Conservation (phyloP, 2,888 invertebrate species). For the Ophion costatus region DNA sequence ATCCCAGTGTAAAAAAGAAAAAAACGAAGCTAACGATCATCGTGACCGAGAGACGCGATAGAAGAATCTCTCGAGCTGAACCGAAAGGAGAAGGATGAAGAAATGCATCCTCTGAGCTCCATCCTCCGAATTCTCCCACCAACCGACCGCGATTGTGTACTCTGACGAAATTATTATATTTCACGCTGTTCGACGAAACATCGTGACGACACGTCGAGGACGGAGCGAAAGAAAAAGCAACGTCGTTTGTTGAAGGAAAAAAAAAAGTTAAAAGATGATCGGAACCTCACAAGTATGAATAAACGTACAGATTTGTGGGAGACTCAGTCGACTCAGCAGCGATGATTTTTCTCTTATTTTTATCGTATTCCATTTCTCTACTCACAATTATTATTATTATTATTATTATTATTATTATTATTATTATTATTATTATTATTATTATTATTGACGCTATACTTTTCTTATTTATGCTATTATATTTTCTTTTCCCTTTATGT, state of each 20-base stretch:
- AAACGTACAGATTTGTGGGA: constrained; percentile 36
- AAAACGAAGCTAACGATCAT: constrained; percentile 43
- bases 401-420: not conserved
- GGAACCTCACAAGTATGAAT: constrained; percentile 47
- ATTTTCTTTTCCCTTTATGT: not conserved
- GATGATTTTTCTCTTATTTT: constrained; percentile 39
- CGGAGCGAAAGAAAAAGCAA: constrained; percentile 19
- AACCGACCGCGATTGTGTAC: constrained; percentile 42
- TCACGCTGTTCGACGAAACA: constrained; percentile 19
- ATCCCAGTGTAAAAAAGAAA: constrained; percentile 67
- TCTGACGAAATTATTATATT: constrained; percentile 17
- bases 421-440: no score
- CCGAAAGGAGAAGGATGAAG: constrained; percentile 19
- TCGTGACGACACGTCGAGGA: constrained; percentile 12
- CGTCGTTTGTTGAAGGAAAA: constrained; percentile 22
- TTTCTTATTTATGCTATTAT: not conserved
- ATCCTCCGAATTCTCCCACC: constrained; percentile 14
- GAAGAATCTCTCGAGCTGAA: constrained; percentile 5
- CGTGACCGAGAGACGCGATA: not conserved
- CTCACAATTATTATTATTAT: constrained; percentile 29
- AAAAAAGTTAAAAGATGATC: constrained; percentile 29
- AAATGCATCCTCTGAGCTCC: not conserved
- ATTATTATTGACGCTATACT: no score
- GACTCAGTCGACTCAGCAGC: constrained; percentile 40
- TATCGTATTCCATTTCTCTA: constrained; percentile 31